Conservation (phyloP, 2,113 vertebrate genomes). For the Neomonachus schauinslandi region DNA sequence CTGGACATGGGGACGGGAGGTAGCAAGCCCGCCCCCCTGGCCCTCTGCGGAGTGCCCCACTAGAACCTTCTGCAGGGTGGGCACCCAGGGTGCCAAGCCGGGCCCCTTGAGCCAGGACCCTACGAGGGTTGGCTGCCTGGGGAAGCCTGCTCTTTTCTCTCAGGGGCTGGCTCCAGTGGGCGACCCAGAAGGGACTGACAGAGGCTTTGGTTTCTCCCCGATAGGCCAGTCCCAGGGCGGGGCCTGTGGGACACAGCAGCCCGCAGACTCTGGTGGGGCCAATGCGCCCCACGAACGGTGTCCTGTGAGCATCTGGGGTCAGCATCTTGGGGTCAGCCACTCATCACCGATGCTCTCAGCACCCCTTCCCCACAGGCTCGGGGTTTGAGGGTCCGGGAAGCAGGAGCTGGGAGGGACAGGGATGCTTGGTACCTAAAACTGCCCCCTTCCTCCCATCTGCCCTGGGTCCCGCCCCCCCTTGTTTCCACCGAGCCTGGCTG, state of each 20-base stretch:
- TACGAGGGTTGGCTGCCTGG: not conserved
- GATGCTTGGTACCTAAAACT: not conserved
- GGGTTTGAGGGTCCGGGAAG: not conserved
- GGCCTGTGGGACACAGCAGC: not conserved
- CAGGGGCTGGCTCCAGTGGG: not conserved
- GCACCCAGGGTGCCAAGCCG: not conserved
- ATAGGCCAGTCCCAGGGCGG: accelerated
- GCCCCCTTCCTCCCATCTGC: not conserved
- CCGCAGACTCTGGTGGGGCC: not conserved
- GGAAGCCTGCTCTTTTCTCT: not conserved
- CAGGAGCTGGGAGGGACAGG: not conserved
- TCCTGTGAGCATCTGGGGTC: not conserved
- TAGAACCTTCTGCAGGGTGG: not conserved
- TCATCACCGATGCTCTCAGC: accelerated
- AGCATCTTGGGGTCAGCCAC: no score
- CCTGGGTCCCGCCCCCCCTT: accelerated
- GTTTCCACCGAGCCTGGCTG: not conserved
- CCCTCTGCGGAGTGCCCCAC: not conserved
- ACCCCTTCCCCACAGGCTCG: no score
- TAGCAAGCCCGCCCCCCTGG: no score
- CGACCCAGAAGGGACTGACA: not conserved
- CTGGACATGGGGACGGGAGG: no score
- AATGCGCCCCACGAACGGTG: accelerated
- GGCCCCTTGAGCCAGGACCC: not conserved
- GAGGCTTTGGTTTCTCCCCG: not conserved